Conservation (phyloP, 2,113 vertebrate genomes). For the Regulus satrapa region DNA sequence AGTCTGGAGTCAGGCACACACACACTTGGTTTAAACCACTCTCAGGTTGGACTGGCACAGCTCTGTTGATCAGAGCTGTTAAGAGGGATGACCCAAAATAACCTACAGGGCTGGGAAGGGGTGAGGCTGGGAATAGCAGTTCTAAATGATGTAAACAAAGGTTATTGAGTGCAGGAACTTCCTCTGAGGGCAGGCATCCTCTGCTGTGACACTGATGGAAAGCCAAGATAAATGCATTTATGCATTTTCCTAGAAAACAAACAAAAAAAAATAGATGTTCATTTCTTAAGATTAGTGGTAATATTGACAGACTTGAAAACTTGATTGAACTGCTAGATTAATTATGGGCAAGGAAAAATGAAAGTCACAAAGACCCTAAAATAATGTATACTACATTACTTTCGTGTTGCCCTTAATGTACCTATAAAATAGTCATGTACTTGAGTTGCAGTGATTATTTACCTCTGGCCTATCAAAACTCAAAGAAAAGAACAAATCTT, state of each 20-base stretch:
- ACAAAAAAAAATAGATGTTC: accelerated
- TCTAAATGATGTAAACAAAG: not conserved
- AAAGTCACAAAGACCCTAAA: not conserved
- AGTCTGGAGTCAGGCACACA: not conserved
- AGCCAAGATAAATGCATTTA: not conserved
- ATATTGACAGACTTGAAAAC: not conserved
- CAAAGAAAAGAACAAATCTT: not conserved
- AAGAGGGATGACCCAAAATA: not conserved
- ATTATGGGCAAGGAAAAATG: not conserved
- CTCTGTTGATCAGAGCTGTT: not conserved
- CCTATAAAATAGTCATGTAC: not conserved
- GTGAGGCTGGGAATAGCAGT: not conserved
- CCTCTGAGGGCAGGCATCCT: not conserved
- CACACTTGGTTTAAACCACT: not conserved
- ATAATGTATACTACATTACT: not conserved
- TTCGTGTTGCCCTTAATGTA: not conserved
- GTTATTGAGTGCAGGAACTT: not conserved
- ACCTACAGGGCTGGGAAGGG: not conserved
- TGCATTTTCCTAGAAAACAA: not conserved
- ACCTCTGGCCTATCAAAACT: not conserved
- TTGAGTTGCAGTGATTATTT: not conserved
- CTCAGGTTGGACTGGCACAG: not conserved
- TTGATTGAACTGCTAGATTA: not conserved
- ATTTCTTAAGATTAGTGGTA: not conserved
- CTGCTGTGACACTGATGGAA: not conserved